These are phyloP conservation scores for Clepsis dumicolana DNA, from an alignment of 2,888 invertebrate species.

Conservation along the genomic window DNA sequence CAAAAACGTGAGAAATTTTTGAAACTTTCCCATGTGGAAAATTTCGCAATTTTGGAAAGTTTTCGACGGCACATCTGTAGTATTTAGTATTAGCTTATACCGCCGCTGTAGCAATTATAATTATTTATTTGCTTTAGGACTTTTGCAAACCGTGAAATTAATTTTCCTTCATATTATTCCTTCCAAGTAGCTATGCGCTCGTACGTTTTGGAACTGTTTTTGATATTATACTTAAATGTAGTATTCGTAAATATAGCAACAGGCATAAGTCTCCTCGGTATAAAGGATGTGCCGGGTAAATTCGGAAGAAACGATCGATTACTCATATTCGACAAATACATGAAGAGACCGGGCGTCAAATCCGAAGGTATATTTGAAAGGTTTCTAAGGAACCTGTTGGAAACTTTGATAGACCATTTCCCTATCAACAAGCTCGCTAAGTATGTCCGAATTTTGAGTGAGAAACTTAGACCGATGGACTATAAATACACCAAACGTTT, in stretches of 20 bases:
- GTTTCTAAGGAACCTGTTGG: slow-evolving; percentile 61
- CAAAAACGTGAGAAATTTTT: too few species aligned
- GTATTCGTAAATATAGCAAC: background rate
- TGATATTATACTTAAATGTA: slow-evolving; percentile 9
- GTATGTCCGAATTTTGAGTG: slow-evolving; percentile 56
- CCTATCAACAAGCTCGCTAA: slow-evolving; percentile 54
- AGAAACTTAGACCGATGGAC: slow-evolving; percentile 51
- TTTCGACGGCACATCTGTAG: too few species aligned
- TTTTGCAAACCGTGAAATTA: slow-evolving; percentile 47
- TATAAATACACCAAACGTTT: slow-evolving; percentile 54
- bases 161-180: background rate
- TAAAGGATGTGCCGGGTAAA: background rate
- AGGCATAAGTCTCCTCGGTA: background rate
- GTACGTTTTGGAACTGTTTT: background rate
- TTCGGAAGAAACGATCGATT: background rate
- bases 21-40: too few species aligned
- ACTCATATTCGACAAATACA: background rate
- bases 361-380: slow-evolving; percentile 60
- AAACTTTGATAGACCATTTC: slow-evolving; percentile 55
- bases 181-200: slow-evolving; percentile 9
- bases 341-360: slow-evolving; percentile 21
- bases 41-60: background rate
- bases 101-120: background rate
- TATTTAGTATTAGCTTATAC: too few species aligned
- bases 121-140: background rate